Evolutionary conservation across 2,797 vertebrate genomes (phyloP).

Genomic region (Sitta carolinensis): DNA sequence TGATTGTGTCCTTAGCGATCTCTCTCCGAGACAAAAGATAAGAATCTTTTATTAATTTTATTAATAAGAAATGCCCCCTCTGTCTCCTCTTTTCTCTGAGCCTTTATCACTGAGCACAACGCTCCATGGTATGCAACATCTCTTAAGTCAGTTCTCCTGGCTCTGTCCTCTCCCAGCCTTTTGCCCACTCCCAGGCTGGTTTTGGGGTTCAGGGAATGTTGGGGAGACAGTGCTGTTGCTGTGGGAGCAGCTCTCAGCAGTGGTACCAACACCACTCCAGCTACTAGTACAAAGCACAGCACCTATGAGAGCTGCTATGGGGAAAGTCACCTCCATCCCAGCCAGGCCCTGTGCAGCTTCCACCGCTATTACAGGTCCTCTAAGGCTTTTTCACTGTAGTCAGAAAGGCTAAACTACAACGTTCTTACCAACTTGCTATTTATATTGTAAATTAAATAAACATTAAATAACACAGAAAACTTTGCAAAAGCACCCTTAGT

Average conservation of each 20-base stretch:
- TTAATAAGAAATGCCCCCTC: neutral
- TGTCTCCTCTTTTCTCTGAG: neutral
- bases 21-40: neutral
- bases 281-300: neutral
- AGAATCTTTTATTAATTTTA: no score
- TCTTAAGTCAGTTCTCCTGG: neutral
- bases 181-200: neutral
- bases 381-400: neutral
- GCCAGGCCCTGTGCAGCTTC: neutral
- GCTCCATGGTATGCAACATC: accelerated
- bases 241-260: neutral
- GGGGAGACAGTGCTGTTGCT: neutral
- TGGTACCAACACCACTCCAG: neutral
- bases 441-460: neutral
- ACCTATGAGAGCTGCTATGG: neutral
- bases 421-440: neutral
- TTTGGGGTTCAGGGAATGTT: no score
- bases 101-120: accelerated
- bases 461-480: neutral
- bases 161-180: neutral
- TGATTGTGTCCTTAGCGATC: neutral
- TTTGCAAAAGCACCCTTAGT: accelerated
- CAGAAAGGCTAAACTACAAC: neutral
- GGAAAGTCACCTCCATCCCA: neutral
- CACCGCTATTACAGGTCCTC: neutral